Percentiles rank a stretch among this genome's conserved stretches.
These are phyloP conservation scores for Myanophis thanlyinensis DNA, from an alignment of 2,113 vertebrate species.

Conservation along the genomic window DNA sequence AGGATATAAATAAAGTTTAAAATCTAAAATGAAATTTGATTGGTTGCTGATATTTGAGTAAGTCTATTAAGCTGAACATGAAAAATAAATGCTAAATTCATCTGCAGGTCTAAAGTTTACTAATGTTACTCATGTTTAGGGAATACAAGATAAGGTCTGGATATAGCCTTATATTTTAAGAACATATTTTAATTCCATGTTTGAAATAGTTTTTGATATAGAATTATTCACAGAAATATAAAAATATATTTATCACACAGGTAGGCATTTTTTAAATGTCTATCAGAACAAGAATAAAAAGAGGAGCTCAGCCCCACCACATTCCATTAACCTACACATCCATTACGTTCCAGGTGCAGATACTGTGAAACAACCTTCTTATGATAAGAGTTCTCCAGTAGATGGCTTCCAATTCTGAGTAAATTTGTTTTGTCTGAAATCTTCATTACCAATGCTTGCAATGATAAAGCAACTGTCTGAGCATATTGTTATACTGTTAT, in stretches of 20 bases:
- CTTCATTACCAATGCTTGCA: background rate
- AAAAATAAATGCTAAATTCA: background rate
- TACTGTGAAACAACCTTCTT: background rate
- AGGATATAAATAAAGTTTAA: background rate
- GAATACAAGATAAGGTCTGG: background rate
- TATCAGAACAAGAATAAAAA: background rate
- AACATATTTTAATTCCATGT: background rate
- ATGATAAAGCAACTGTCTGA: background rate
- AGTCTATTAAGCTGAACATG: background rate
- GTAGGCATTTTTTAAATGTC: background rate
- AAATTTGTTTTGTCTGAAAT: background rate
- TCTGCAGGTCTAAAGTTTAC: background rate
- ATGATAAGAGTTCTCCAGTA: background rate
- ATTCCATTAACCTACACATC: background rate
- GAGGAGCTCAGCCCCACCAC: background rate
- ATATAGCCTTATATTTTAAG: background rate
- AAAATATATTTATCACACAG: background rate
- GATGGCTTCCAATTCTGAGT: background rate
- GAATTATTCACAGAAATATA: background rate
- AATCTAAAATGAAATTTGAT: background rate
- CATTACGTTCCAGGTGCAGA: background rate
- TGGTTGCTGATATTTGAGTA: background rate
- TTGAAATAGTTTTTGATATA: background rate
- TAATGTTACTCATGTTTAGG: background rate
- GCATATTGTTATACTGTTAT: background rate